Evolutionary conservation across 2,113 vertebrate genomes (phyloP).

Genomic region (Alligator mississippiensis): DNA sequence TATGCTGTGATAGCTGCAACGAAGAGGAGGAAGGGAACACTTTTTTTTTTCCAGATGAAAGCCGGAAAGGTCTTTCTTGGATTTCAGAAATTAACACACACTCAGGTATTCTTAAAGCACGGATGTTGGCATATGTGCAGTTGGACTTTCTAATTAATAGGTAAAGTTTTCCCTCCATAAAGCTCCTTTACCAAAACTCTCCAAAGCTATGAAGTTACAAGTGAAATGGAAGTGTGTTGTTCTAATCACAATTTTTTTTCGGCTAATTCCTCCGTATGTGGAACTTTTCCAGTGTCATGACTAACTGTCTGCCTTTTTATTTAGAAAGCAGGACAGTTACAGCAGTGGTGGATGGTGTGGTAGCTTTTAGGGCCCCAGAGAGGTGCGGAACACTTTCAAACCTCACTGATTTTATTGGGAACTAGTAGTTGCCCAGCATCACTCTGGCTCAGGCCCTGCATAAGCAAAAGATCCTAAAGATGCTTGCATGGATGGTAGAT

Average conservation of each 20-base stretch:
- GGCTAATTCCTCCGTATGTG: accelerated
- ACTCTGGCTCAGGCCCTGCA: neutral
- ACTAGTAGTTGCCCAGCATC: neutral
- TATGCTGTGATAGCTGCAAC: accelerated
- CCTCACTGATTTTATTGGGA: neutral
- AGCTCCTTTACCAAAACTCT: neutral
- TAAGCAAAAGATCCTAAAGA: neutral
- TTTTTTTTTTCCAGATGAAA: accelerated
- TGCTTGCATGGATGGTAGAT: neutral
- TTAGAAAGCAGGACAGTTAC: neutral
- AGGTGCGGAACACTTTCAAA: accelerated
- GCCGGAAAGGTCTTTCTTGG: neutral
- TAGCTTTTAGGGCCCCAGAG: neutral
- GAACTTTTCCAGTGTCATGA: neutral
- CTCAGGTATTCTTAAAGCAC: neutral
- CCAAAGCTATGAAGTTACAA: neutral
- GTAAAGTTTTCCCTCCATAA: neutral
- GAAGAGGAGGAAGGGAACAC: neutral
- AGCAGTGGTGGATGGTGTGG: neutral
- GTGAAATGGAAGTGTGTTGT: neutral
- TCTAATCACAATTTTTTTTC: neutral
- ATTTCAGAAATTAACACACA: neutral
- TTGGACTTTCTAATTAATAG: neutral
- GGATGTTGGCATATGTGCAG: neutral
- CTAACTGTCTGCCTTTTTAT: neutral